Percentiles rank a stretch among this genome's conserved stretches.
Evolutionary conservation across 2,888 invertebrate species (phyloP).

Genomic region (Mellilla xanthometata): DNA sequence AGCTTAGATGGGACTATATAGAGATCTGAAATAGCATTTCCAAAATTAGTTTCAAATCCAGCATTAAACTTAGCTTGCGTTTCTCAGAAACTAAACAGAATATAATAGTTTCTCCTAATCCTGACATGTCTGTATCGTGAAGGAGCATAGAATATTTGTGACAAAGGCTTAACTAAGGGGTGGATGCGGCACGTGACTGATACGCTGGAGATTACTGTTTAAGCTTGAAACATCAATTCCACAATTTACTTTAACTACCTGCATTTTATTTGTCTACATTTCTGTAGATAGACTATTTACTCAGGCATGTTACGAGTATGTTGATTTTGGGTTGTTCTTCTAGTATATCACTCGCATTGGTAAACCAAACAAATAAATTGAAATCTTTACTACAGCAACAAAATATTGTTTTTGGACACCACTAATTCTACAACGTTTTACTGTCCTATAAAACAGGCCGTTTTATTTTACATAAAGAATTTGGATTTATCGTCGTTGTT

Average conservation of each 20-base stretch:
- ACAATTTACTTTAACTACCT: background rate
- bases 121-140: constrained; percentile 57
- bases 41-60: constrained; percentile 45
- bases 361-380: constrained; percentile 54
- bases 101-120: constrained; percentile 63
- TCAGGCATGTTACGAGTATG: too few species aligned
- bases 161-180: constrained; percentile 50
- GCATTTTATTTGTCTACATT: too few species aligned
- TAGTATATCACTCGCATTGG: constrained; percentile 23
- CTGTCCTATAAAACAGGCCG: constrained; percentile 54
- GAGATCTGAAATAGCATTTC: constrained; percentile 31
- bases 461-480: constrained; percentile 64
- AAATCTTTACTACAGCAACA: constrained; percentile 46
- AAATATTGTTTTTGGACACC: constrained; percentile 56
- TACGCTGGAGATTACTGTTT: constrained; percentile 7
- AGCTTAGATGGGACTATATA: too few species aligned
- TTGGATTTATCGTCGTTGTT: constrained; percentile 66
- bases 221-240: constrained; percentile 1
- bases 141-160: constrained; percentile 58
- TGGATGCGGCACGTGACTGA: constrained; percentile 37
- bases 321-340: too few species aligned
- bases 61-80: constrained; percentile 39
- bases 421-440: constrained; percentile 60
- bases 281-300: too few species aligned
- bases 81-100: constrained; percentile 54